These are phyloP conservation scores for Agrochola litura DNA, from an alignment of 2,888 invertebrate species.

Conservation along the genomic window DNA sequence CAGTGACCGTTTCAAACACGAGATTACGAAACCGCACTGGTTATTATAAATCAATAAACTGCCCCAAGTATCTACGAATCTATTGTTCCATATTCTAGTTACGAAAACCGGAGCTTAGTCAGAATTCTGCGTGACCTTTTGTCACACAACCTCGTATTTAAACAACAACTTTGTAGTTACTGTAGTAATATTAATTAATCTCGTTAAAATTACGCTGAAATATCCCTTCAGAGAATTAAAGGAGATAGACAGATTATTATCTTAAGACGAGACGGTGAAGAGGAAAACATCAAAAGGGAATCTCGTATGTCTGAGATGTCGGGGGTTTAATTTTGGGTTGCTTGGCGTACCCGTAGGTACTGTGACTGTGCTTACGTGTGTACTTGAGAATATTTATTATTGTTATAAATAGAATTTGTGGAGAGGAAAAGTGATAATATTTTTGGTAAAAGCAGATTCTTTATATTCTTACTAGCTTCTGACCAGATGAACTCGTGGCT, in stretches of 20 bases:
- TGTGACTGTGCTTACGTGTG: background rate
- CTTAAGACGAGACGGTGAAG: conserved; percentile 42
- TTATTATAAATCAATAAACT: conserved; percentile 49
- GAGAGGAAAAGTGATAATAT: background rate
- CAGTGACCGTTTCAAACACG: conserved; percentile 1
- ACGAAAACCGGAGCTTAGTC: conserved; percentile 35
- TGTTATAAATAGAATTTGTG: background rate
- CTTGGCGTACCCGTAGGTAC: conserved; percentile 16
- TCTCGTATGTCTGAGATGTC: conserved; percentile 47
- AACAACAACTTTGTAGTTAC: conserved; percentile 29
- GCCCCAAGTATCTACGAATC: conserved; percentile 44
- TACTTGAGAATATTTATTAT: conserved; percentile 15
- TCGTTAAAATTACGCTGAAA: conserved; percentile 41
- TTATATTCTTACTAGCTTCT: background rate
- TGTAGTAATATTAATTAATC: conserved; percentile 50
- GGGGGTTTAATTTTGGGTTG: conserved; percentile 33
- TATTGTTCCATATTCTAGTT: conserved; percentile 47
- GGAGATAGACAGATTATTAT: conserved; percentile 52
- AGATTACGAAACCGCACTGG: conserved; percentile 39
- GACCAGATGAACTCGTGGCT: background rate
- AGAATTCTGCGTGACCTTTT: conserved; percentile 37
- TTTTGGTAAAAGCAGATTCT: background rate
- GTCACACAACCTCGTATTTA: conserved; percentile 15
- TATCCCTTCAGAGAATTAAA: conserved; percentile 52
- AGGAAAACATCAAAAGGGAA: conserved; percentile 63